These are phyloP conservation scores for Porites divaricata DNA, from an alignment of 92 coral and sea anemone genomes.

Conservation along the genomic window DNA sequence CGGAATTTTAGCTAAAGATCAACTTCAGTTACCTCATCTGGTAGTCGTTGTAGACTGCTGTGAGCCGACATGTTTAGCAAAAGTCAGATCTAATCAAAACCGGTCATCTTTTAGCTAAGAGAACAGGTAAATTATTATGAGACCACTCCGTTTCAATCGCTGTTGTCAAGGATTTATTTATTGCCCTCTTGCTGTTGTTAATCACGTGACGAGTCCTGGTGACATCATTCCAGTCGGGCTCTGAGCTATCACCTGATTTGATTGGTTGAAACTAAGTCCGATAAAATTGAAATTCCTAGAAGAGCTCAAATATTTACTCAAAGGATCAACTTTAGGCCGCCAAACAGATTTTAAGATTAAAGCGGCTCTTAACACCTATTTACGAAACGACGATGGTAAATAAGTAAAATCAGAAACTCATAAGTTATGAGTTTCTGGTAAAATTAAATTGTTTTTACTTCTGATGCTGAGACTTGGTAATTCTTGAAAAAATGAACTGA, in stretches of 20 bases:
- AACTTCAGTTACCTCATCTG: slow-evolving; percentile 51
- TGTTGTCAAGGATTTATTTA: slow-evolving; percentile 72
- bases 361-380: background rate
- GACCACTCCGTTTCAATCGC: background rate
- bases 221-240: slow-evolving; percentile 59
- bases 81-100: slow-evolving; percentile 7
- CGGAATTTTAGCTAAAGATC: background rate
- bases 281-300: background rate
- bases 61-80: slow-evolving; percentile 44
- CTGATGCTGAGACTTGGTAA: too few species aligned
- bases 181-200: slow-evolving; percentile 72
- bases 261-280: slow-evolving; percentile 11
- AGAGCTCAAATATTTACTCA: background rate
- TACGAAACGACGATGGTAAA: background rate
- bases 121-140: background rate
- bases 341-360: background rate
- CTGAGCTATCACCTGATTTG: slow-evolving; percentile 36
- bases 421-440: background rate
- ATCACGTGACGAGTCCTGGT: slow-evolving; percentile 72
- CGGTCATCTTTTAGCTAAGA: background rate
- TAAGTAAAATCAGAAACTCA: background rate
- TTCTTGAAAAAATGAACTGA: too few species aligned
- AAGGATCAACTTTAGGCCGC: background rate
- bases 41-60: slow-evolving; percentile 40
- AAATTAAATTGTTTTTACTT: background rate